These are phyloP conservation scores for Karalla daura DNA, from an alignment of 2,797 vertebrate genomes.

Conservation along the genomic window DNA sequence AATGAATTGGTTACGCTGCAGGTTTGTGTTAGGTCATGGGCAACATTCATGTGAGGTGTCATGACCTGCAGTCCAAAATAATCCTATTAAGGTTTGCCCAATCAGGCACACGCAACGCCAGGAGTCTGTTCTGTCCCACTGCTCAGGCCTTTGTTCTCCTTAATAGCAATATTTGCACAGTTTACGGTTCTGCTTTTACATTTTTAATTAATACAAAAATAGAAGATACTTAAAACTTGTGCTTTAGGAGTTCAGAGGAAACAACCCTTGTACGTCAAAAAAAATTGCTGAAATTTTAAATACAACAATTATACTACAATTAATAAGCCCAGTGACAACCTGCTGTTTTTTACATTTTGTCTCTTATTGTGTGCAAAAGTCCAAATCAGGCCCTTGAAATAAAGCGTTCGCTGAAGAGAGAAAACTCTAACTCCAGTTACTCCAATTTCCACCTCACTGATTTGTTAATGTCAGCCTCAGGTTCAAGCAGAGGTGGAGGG, in stretches of 20 bases:
- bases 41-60: conserved; percentile 70
- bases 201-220: not conserved
- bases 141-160: conserved; percentile 26
- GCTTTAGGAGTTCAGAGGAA: too few relatives aligned
- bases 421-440: not conserved
- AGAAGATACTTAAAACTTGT: too few relatives aligned
- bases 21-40: conserved; percentile 56
- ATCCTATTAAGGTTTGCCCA: conserved; percentile 74
- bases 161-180: not conserved
- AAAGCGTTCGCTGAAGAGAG: too few relatives aligned
- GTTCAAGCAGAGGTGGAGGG: not conserved
- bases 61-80: conserved; percentile 72
- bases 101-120: conserved; percentile 60
- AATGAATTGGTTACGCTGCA: conserved; percentile 5
- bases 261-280: too few relatives aligned
- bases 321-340: not conserved
- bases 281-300: not conserved
- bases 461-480: not conserved
- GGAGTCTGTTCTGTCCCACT: conserved; percentile 39
- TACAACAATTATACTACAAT: not conserved
- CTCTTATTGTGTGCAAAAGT: not conserved
- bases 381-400: too few relatives aligned
- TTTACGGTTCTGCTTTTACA: not conserved
- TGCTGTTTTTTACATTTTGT: not conserved
- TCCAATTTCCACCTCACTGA: not conserved